Evolutionary conservation across 2,888 invertebrate species (phyloP), one percentile per base, ranked within the genome.

Genomic region (Cyrtodaria siliqua): DNA sequence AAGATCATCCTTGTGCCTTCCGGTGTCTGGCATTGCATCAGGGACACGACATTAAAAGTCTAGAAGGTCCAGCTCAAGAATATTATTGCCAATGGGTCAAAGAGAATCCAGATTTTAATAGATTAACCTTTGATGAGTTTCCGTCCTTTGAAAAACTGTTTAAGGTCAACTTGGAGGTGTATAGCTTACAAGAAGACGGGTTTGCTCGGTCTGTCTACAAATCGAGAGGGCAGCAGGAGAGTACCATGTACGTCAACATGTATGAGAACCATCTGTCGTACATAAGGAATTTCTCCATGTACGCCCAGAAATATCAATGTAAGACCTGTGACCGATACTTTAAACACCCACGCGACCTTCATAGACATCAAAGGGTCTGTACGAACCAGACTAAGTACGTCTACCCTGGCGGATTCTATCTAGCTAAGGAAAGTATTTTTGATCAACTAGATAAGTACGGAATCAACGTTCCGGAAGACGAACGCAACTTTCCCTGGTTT

Each of bases 111-210:
- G 27, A 29, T n/a, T n/a, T n/a, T n/a, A n/a, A n/a, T n/a, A n/a
- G n/a, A n/a, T n/a, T n/a, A 49, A 50, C 49, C 2, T 4, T 3
- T n/a, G n/a, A n/a, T n/a, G n/a, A n/a, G n/a, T n/a, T n/a, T n/a
- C n/a, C n/a, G n/a, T n/a, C n/a, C n/a, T 74, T 74, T 50, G 74
- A 74, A 49, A 42, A 40, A 52, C 20, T 56, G 29, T 73, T 73
- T 44, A n/a, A 66, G 18, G 42, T 61, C 23, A 67, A 74, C 29
- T 52, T 74, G n/a, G 59, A 74, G 1, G 53, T 74, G 50, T 68
- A 68, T 33, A n/a, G 26, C 14, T 62, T 74, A 20, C 14, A 42
- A 38, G 68, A 74, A 61, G 59, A 67, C 44, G 68, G 57, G 2
- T 23, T 26, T 24, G 66, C 38, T 16, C 44, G 60, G 2, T 42